Evolutionary conservation across 2,113 vertebrate species (phyloP), one percentile per base, ranked within the genome.

Genomic region (Colius striatus): DNA sequence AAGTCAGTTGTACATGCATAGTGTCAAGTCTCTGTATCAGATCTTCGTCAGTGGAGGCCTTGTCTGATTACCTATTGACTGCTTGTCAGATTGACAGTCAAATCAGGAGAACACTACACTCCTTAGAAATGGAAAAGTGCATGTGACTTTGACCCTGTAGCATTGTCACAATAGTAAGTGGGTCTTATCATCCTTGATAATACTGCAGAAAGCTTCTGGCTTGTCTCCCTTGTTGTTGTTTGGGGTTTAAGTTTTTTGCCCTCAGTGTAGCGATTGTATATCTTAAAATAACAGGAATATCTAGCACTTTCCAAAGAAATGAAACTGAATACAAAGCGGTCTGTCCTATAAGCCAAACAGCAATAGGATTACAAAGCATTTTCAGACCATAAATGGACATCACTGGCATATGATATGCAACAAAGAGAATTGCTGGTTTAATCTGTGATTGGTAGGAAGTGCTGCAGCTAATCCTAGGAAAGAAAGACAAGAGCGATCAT

Each of bases 381-480:
- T 94, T 88, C 61, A 91, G 87, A 83, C 43, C 74, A 65, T 83
- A 95, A 74, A 89, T 91, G 65, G 78, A 95, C 62, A 53, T 85
- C 8, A 3, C 53, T 90, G 82, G 41, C 22, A 48, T 68, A 58
- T 32, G 48, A 76, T 77, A 78, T 10, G n/a, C 74, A 68, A 30
- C 48, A 66, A 70, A 45, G 67, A 88, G 38, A 89, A 38, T 9
- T 75, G 63, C 67, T 87, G 25, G 29, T 91, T 89, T 88, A 58
- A 84, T 94, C 75, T 67, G 50, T n/a, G 45, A 30, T 53, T 82
- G 72, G 66, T 65, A 90, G 76, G 70, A 95, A 92, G 95, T 87
- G 77, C 76, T 93, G 75, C 84, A 82, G 67, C 68, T 95, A 94
- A 95, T 93, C 78, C 89, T 78, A 71, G 93, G 71, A 78, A 74